These are phyloP conservation scores for Salmo trutta DNA, from an alignment of 2,797 vertebrate genomes.

Conservation along the genomic window DNA sequence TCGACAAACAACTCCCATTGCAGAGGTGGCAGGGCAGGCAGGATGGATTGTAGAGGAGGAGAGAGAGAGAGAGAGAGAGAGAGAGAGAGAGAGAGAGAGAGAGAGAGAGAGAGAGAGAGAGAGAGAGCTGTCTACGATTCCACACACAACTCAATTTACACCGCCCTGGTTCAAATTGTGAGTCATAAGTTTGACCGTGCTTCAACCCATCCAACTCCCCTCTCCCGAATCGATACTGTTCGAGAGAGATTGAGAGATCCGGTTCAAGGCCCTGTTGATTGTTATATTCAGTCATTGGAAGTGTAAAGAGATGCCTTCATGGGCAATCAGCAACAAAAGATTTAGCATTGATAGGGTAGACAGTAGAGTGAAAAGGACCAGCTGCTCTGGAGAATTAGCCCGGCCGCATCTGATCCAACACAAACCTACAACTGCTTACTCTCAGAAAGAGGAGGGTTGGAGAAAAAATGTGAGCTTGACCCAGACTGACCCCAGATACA, in stretches of 20 bases:
- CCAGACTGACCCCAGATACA: conserved; percentile 78
- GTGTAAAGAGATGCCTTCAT: conserved; percentile 72
- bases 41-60: conserved; percentile 42
- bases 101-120: neutral
- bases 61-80: conserved; percentile 4
- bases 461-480: conserved; percentile 75
- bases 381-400: conserved; percentile 80
- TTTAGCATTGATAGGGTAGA: conserved; percentile 76
- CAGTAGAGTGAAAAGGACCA: conserved; percentile 78
- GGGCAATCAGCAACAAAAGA: conserved; percentile 59
- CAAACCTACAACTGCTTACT: conserved; percentile 75
- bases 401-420: conserved; percentile 74
- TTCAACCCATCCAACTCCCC: neutral
- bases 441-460: conserved; percentile 39
- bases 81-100: neutral
- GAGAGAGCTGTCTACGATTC: no score
- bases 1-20: conserved; percentile 55
- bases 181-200: neutral
- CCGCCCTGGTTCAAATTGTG: neutral
- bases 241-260: conserved; percentile 7
- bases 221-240: conserved; percentile 9
- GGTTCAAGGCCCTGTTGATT: conserved; percentile 63
- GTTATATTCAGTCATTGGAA: conserved; percentile 69
- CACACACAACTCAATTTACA: neutral
- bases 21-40: conserved; percentile 49